Base-by-base conservation (phyloP, 1,140 invertebrate genomes). In the Drosophila bocki region DNA sequence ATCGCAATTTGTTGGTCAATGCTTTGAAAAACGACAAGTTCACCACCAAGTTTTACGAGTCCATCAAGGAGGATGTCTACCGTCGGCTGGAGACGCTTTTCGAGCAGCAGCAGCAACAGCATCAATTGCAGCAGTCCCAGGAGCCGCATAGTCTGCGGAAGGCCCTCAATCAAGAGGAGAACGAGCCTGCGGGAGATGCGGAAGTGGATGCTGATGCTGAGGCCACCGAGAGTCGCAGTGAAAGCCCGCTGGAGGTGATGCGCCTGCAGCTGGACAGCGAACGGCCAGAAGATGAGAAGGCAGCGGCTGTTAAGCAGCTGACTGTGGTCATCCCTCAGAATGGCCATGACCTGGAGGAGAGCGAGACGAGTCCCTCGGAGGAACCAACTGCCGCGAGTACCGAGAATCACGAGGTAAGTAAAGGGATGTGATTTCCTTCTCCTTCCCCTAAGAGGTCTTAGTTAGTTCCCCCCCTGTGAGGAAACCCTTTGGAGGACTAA, bases 11-110 rank as follows among this genome's bases (percentile, higher is more conserved):
- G 8, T 47, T 92, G 22, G 91, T 92, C 1, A 92, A 92, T 77
- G 91, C 91, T 8, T 48, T 92, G 4, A 92, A 92, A 51, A 92
- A 91, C 64, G 91, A 92, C 42, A 92, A 92, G 67, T 94, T 94
- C 6, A 94, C 94, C 1, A 94, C 94, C 3, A 95, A 95, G 88
- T 93, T 95, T 29, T 95, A 95, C 87, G 95, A 95, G 71, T 94
- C 95, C 13, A 92, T 96, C 17, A 93, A 95, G 44, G 95, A 95
- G 81, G 95, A 95, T 88, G 95, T 96, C 4, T 96, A 95, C 81
- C 95, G 96, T 13, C 95, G 96, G 83, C 94, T 96, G 2, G 95
- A 95, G n/a, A 94, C 95, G 4, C 92, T 97, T 33, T 94, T 95
- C 2, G 95, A 95, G 2, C 96, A 96, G 90, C 95, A 88, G 22